Evolutionary conservation across 2,797 vertebrate species (phyloP).

Genomic region (Sebastes nivosus): DNA sequence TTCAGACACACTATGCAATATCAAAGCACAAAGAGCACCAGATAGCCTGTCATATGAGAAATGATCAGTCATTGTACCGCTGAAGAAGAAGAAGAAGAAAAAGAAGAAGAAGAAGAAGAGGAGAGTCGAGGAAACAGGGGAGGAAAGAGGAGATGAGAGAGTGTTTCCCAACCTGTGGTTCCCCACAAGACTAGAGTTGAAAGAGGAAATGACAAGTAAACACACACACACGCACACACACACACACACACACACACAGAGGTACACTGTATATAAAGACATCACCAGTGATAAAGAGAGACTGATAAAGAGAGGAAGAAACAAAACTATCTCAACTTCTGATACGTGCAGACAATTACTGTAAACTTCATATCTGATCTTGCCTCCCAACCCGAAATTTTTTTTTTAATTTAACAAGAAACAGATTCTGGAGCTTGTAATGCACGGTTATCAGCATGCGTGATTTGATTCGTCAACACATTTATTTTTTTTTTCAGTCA

Average conservation of each 20-base stretch:
- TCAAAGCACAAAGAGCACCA: too few species aligned
- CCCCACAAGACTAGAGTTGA: too few species aligned
- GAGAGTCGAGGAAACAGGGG: too few species aligned
- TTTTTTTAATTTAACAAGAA: not conserved
- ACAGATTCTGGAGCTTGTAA: not conserved
- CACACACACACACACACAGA: not conserved
- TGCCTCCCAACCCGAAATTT: not conserved
- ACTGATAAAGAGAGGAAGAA: not conserved
- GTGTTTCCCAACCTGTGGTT: too few species aligned
- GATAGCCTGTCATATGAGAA: too few species aligned
- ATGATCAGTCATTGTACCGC: too few species aligned
- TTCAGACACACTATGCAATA: too few species aligned
- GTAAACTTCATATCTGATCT: constrained; percentile 3
- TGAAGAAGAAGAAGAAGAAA: too few species aligned
- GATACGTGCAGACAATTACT: not conserved
- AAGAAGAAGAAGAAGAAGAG: too few species aligned
- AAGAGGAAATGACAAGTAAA: too few species aligned
- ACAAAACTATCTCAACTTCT: not conserved
- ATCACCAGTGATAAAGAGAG: not conserved
- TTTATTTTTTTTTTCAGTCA: not conserved
- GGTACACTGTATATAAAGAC: not conserved
- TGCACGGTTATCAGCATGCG: not conserved
- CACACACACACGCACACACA: not conserved
- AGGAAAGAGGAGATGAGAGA: too few species aligned
- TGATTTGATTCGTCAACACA: constrained; percentile 61